phyloP scores from a whole-genome alignment of 2,888 invertebrate species.

The Anarsia innoxiella region DNA sequence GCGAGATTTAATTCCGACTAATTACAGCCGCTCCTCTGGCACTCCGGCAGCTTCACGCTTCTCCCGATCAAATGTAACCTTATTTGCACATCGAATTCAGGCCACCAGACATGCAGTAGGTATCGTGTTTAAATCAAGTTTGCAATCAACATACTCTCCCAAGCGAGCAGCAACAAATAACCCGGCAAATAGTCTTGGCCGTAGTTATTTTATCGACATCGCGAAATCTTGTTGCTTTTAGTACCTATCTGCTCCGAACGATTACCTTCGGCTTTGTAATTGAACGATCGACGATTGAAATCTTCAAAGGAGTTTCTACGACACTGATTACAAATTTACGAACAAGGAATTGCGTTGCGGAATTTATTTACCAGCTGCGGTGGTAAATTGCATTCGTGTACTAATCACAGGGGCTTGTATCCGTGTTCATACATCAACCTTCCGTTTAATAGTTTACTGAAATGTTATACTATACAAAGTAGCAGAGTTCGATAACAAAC shows the following conservation, averaged over 20 bases:
- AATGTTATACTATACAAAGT: too few species aligned
- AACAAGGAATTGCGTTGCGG: conserved; percentile 21
- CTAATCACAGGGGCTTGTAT: conserved; percentile 11
- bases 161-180: conserved; percentile 30
- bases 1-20: conserved; percentile 52
- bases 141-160: conserved; percentile 38
- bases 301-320: conserved; percentile 22
- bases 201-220: conserved; percentile 20
- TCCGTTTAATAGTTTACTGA: conserved; percentile 3
- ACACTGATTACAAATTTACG: conserved; percentile 21
- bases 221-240: conserved; percentile 20
- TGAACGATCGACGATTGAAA: conserved; percentile 18
- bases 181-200: conserved; percentile 19
- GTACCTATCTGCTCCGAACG: conserved; percentile 1
- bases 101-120: conserved; percentile 24
- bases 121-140: conserved; percentile 34
- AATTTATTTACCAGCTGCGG: conserved; percentile 14
- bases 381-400: conserved; percentile 9
- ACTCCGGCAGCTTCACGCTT: conserved; percentile 28
- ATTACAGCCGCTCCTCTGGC: conserved; percentile 19
- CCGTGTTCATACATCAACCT: conserved; percentile 8
- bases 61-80: conserved; percentile 31
- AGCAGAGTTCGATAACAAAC: background rate
- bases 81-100: conserved; percentile 40
- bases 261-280: conserved; percentile 22